phyloP scores from a whole-genome alignment of 2,113 vertebrate genomes.

The Eulacestoma nigropectus region DNA sequence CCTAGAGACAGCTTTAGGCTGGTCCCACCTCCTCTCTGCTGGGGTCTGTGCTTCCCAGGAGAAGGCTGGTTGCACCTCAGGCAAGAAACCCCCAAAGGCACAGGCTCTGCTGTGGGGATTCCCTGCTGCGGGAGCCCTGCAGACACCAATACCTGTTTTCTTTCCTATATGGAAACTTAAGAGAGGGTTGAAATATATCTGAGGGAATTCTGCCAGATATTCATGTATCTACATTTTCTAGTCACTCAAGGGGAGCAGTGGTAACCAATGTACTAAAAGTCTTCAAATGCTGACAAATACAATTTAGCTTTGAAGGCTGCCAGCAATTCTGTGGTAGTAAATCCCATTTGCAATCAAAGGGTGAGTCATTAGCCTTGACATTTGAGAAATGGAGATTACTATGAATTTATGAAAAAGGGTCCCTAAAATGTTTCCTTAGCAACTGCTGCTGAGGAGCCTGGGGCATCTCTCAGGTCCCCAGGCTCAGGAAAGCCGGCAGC shows the following conservation, averaged over 20 bases:
- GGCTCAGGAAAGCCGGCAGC: constrained; percentile 17
- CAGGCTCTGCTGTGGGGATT: background rate
- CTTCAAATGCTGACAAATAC: constrained; percentile 73
- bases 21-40: background rate
- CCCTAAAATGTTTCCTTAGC: constrained; percentile 74
- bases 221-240: constrained; percentile 57
- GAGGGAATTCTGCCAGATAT: constrained; percentile 51
- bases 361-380: constrained; percentile 74
- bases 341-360: constrained; percentile 75
- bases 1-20: background rate
- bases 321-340: constrained; percentile 72
- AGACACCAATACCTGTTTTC: background rate
- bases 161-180: constrained; percentile 8
- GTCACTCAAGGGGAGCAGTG: constrained; percentile 54
- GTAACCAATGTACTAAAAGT: constrained; percentile 65
- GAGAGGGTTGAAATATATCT: constrained; percentile 19
- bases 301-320: constrained; percentile 72
- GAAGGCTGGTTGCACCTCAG: background rate
- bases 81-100: background rate
- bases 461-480: constrained; percentile 54
- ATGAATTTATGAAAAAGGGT: constrained; percentile 72
- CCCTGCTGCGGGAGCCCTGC: background rate
- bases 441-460: constrained; percentile 65
- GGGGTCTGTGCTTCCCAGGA: background rate
- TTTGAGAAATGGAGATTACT: constrained; percentile 75